A percentile compares a stretch with the other conserved stretches of the same genome.
phyloP scores from a whole-genome alignment of 2,113 vertebrate genomes.

The Myodes glareolus region DNA sequence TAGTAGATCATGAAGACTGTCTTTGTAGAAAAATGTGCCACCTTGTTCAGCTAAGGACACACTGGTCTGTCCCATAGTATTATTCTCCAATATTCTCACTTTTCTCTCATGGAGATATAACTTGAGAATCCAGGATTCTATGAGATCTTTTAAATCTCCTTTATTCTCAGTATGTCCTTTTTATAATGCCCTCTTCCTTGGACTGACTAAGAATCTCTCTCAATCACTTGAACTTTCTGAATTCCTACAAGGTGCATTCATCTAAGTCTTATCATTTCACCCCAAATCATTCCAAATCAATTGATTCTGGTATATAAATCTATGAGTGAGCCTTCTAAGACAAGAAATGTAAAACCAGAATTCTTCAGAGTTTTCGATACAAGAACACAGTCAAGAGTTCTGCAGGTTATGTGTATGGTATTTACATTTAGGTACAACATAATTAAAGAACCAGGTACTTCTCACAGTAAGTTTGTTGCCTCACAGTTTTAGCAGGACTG shows the following conservation, averaged over 20 bases:
- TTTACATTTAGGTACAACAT: background rate
- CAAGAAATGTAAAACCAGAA: background rate
- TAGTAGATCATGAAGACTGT: background rate
- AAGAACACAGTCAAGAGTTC: background rate
- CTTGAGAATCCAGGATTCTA: background rate
- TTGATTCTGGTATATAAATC: background rate
- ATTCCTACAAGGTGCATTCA: background rate
- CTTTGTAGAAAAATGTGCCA: background rate
- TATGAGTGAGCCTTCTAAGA: background rate
- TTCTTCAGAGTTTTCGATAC: background rate
- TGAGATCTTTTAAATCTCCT: background rate
- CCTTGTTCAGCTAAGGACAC: background rate
- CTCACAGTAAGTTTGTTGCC: fast-evolving
- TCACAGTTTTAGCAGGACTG: background rate
- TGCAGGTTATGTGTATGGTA: background rate
- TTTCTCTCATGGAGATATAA: background rate
- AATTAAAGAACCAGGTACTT: background rate
- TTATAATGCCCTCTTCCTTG: background rate
- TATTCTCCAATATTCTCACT: background rate
- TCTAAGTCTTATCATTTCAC: background rate
- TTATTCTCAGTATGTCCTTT: fast-evolving
- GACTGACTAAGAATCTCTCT: background rate
- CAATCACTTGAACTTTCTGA: background rate
- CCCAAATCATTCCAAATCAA: background rate
- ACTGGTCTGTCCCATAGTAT: background rate